Base-by-base conservation (phyloP, 2,797 vertebrate species). In the Sphenodon punctatus region DNA sequence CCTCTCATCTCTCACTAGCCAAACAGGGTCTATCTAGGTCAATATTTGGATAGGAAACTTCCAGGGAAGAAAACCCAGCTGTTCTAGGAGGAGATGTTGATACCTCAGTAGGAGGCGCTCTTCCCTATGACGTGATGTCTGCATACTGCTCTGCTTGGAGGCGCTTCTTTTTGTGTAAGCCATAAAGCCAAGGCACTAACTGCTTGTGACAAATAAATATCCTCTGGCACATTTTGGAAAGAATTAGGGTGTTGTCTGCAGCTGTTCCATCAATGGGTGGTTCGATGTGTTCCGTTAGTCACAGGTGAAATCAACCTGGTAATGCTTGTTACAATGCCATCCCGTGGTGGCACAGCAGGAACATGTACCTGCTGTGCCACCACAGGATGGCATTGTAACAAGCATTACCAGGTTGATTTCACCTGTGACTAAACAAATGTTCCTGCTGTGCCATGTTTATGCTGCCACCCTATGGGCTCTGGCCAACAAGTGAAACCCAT, bases 1-100 rank as follows among this genome's bases (percentile, higher is more conserved):
- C 4, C 0, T 1, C 14, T 17, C 0, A 0, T n/a, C 43, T 85
- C 49, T 22, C 23, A 14, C 0, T 1, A 8, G 48, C 38, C 25
- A 48, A 72, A 67, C 2, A 3, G 19, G 19, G 23, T 10, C 38
- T 8, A 42, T 55, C 32, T 41, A 27, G 10, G 56, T 30, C 22
- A 20, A 32, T 19, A 34, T 56, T 56, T 34, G 55, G 32, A 32
- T 43, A 74, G 38, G 30, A 34, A 39, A 4, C 0, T 0, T 20
- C 32, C 0, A 3, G 63, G 27, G 48, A 3, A 20, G 32, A 20
- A 16, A 64, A 17, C 12, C 17, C 43, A 8, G 1, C n/a, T n/a
- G 4, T 0, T 61, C 27, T 34, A 32, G 38, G 65, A 38, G 58
- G 41, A 36, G 38, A 10, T 34, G 20, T 46, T 43, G 43, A 15